Conservation (phyloP, 2,113 vertebrate species). For the Chlamydotis undulata region DNA sequence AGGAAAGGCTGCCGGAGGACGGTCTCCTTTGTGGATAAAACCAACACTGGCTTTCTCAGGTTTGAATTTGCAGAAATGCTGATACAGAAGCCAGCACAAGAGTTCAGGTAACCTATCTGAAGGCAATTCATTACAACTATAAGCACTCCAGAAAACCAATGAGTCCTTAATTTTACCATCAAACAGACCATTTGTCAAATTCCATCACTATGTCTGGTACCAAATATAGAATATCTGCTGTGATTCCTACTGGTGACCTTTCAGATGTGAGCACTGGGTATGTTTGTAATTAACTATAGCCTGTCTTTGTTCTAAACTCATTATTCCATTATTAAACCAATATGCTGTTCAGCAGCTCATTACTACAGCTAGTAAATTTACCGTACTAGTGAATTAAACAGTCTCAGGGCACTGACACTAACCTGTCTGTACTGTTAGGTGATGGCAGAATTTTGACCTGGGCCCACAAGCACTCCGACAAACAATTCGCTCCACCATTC, state of each 20-base stretch:
- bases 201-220: not conserved
- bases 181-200: not conserved
- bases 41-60: not conserved
- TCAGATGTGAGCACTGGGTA: not conserved
- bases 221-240: not conserved
- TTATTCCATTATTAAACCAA: not conserved
- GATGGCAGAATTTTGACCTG: not conserved
- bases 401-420: not conserved
- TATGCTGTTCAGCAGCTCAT: not conserved
- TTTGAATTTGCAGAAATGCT: not conserved
- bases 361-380: not conserved
- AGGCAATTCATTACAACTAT: not conserved
- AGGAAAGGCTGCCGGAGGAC: not conserved
- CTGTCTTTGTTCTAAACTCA: not conserved
- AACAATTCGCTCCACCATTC: not conserved
- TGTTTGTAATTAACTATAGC: not conserved
- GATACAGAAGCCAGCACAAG: not conserved
- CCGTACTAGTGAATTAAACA: not conserved
- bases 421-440: not conserved
- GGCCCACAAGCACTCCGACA: not conserved
- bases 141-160: not conserved
- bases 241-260: not conserved
- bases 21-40: not conserved
- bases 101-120: not conserved
- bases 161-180: not conserved